Base-by-base conservation (phyloP, 2,888 invertebrate species). In the Slavum lentiscoides region DNA sequence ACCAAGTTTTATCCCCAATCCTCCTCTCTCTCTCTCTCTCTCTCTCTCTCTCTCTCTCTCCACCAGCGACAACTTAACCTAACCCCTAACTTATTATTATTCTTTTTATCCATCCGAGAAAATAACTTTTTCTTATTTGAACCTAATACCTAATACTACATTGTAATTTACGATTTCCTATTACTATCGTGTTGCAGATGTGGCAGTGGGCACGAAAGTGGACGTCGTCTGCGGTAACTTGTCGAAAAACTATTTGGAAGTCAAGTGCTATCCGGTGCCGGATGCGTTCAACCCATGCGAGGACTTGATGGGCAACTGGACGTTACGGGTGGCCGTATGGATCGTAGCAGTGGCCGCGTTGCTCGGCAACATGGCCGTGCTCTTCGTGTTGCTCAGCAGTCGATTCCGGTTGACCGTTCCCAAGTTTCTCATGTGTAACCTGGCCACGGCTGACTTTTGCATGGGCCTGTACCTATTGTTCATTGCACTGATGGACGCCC, bases 241-340 rank as follows among this genome's bases (percentile, higher is more conserved):
- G 21, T 70, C 77, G 5, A 80, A 80, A 23, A 70, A 80, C 55
- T 80, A 80, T 62, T 55, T 55, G 39, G 77, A 49, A 13, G 89
- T 92, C 9, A 88, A 89, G 84, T 94, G 94, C 86, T 89, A 88
- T 58, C 95, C 95, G 0, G 88, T 89, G 83, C 92, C 94, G 0
- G 92, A 95, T 86, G 93, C 93, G 0, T 88, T 95, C 76, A 95
- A 95, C 87, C 95, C 95, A 0, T 95, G 95, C 86, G 95, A 95
- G 86, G 95, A 95, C 86, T 93, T 95, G 82, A 94, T 95, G 92
- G 94, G 94, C 39, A 92, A 92, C 86, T 87, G 90, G 69, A 93
- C 92, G 91, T 88, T 94, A 6, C 89, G 94, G 76, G 90, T 91
- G 84, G 92, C 93, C 77, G 94, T 96, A 4, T 97, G 96, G 96